Evolutionary conservation across 2,888 invertebrate genomes (phyloP).

Genomic region (Nomada ferruginata): DNA sequence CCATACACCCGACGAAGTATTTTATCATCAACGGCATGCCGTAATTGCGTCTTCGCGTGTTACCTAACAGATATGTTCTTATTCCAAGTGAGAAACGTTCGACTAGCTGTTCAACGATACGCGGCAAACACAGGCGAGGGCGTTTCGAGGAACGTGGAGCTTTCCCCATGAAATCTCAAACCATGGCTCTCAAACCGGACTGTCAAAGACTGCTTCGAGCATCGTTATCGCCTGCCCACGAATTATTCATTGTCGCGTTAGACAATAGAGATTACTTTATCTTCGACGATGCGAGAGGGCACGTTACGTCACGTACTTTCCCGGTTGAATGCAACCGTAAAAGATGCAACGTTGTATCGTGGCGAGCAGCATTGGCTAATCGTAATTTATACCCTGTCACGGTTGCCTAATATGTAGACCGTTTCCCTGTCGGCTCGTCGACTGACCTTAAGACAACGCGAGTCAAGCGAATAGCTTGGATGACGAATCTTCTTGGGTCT

Average conservation of each 20-base stretch:
- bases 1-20: constrained; percentile 9
- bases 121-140: constrained; percentile 29
- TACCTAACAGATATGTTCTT: constrained; percentile 28
- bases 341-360: constrained; percentile 61
- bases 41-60: constrained; percentile 56
- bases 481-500: constrained; percentile 17
- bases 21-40: constrained; percentile 5
- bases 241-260: constrained; percentile 74
- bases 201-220: constrained; percentile 31
- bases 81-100: constrained; percentile 21
- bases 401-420: constrained; percentile 73
- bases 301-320: constrained; percentile 69
- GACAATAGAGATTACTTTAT: constrained; percentile 77
- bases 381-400: constrained; percentile 75
- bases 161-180: constrained; percentile 62
- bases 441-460: neutral
- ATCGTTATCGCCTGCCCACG: constrained; percentile 68
- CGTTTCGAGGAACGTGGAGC: constrained; percentile 46
- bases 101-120: constrained; percentile 33
- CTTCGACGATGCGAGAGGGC: constrained; percentile 53
- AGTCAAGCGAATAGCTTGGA: neutral
- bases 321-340: constrained; percentile 55
- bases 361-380: constrained; percentile 70
- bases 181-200: constrained; percentile 12
- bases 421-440: constrained; percentile 23